phyloP scores from a whole-genome alignment of 2,797 vertebrate genomes.

The Coracias cyanogaster region DNA sequence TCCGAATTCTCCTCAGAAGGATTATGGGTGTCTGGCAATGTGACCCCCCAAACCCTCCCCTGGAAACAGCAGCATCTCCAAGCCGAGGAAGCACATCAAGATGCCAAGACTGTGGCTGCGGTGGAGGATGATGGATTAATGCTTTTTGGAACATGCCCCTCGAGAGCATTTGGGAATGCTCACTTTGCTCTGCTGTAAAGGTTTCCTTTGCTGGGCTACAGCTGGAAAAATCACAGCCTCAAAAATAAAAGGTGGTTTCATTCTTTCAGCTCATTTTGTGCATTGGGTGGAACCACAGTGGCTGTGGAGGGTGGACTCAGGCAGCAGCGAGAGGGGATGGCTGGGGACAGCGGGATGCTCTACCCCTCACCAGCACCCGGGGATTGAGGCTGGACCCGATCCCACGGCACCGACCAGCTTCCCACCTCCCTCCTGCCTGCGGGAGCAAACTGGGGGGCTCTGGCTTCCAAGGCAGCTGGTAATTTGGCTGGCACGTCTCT shows the following conservation, averaged over 20 bases:
- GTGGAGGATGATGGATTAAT: neutral
- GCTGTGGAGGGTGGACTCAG: fast-evolving
- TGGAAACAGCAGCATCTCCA: neutral
- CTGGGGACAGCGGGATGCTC: neutral
- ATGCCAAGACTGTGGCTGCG: neutral
- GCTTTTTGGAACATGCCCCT: neutral
- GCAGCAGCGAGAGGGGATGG: fast-evolving
- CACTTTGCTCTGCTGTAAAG: neutral
- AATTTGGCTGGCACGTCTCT: neutral
- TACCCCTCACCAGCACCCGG: neutral
- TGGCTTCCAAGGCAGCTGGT: neutral
- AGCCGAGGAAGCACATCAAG: neutral
- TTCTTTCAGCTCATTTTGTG: neutral
- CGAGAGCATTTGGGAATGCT: neutral
- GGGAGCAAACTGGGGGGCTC: neutral
- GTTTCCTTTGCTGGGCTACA: neutral
- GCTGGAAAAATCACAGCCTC: neutral
- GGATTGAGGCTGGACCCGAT: fast-evolving
- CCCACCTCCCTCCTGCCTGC: neutral
- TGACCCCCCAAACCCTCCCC: neutral
- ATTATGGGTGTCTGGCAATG: neutral
- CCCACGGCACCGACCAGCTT: fast-evolving
- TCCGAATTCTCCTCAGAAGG: neutral
- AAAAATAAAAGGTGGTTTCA: neutral
- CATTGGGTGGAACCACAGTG: fast-evolving